Conservation (phyloP, 2,113 vertebrate species). For the Mesitornis unicolor region DNA sequence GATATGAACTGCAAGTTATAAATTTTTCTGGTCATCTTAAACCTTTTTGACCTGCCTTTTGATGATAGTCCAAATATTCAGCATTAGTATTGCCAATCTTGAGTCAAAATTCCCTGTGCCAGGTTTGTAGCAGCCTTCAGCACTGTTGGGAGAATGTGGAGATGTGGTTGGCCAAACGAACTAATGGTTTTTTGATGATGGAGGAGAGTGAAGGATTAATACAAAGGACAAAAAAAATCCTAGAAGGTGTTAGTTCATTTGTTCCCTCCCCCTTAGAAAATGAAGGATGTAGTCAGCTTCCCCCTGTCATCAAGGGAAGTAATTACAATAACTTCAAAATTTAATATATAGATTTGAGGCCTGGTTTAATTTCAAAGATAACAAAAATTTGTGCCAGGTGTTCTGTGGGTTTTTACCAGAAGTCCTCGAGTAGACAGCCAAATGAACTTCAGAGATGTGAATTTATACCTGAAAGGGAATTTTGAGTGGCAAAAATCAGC, state of each 20-base stretch:
- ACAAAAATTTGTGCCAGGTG: neutral
- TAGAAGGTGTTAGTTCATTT: neutral
- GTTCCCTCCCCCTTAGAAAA: neutral
- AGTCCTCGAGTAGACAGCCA: neutral
- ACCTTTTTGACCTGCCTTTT: neutral
- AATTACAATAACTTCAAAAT: constrained; percentile 14
- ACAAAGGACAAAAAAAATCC: neutral
- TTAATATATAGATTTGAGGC: neutral
- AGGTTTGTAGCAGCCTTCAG: neutral
- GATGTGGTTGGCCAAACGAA: accelerated
- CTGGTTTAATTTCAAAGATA: neutral
- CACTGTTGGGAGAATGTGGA: neutral
- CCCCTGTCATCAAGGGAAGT: constrained; percentile 13
- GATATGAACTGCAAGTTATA: neutral
- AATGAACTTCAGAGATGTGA: neutral
- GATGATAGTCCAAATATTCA: neutral
- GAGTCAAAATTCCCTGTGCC: neutral
- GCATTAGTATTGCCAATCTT: neutral
- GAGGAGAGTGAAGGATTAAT: neutral
- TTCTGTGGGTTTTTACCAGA: neutral
- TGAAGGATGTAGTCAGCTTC: neutral
- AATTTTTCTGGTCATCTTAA: neutral
- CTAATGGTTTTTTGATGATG: neutral
- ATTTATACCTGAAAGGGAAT: neutral
- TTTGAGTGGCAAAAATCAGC: neutral